Evolutionary conservation across 1,140 invertebrate species (phyloP).

Genomic region (Battus philenor): DNA sequence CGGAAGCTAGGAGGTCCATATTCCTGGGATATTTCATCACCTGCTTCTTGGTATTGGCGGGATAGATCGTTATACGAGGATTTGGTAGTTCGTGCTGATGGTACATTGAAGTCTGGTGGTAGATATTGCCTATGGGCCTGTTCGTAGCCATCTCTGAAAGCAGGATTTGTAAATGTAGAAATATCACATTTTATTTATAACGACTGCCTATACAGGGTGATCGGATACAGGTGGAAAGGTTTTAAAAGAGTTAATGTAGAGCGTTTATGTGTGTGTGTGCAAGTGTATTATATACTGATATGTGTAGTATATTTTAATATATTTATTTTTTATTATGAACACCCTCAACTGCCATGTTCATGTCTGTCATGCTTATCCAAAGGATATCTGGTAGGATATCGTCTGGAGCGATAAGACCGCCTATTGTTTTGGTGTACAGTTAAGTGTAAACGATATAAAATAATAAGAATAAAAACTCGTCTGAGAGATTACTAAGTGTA

Average conservation of each 20-base stretch:
- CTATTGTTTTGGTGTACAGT: no score
- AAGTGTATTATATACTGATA: background rate
- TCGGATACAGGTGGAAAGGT: no score
- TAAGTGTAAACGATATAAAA: no score
- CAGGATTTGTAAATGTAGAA: background rate
- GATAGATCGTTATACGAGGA: background rate
- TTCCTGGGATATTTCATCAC: conserved; percentile 25
- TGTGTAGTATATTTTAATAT: no score
- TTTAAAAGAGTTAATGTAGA: background rate
- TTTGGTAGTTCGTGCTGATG: background rate
- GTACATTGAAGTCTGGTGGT: conserved; percentile 25
- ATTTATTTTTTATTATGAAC: no score
- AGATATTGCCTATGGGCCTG: conserved; percentile 29
- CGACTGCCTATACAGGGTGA: background rate
- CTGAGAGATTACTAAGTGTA: no score
- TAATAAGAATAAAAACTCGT: no score
- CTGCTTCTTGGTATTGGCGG: conserved; percentile 21
- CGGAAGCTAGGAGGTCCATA: conserved; percentile 29
- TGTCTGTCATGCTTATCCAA: no score
- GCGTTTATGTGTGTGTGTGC: background rate
- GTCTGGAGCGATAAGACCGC: no score
- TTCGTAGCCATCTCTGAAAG: conserved; percentile 49
- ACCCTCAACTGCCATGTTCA: no score
- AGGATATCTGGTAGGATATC: no score
- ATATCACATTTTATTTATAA: background rate